phyloP scores from a whole-genome alignment of 2,113 vertebrate species.

The Varanus komodoensis region DNA sequence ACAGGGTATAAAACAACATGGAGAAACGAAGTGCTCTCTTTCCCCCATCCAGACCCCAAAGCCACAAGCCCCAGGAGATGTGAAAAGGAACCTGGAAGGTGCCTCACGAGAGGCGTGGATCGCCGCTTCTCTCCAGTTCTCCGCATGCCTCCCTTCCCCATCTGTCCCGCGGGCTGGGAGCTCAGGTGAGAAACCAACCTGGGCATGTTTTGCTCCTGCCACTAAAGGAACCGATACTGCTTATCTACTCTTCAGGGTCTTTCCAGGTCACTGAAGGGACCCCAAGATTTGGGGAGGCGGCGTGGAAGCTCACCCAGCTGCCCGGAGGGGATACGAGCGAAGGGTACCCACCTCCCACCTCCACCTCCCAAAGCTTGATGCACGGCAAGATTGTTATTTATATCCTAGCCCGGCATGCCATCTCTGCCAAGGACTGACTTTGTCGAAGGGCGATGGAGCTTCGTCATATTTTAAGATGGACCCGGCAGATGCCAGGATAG shows the following conservation, averaged over 20 bases:
- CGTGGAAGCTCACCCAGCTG: too few relatives aligned
- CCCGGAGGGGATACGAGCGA: background rate
- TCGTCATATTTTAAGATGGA: background rate
- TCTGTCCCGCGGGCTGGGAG: background rate
- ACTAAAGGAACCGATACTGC: too few relatives aligned
- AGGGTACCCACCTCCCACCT: background rate
- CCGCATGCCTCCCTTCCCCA: background rate
- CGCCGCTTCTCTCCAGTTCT: too few relatives aligned
- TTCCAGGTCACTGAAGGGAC: background rate
- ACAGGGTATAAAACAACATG: background rate
- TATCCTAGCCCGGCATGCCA: background rate
- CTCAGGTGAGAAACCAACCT: background rate
- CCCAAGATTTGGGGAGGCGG: background rate
- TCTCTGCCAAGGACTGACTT: background rate
- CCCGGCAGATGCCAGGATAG: background rate
- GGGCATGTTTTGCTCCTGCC: too few relatives aligned
- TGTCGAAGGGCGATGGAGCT: background rate
- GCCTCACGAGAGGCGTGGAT: background rate
- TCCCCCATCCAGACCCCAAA: background rate
- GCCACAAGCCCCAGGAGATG: background rate
- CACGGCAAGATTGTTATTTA: background rate
- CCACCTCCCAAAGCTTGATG: too few relatives aligned
- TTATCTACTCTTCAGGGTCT: background rate
- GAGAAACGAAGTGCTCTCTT: background rate
- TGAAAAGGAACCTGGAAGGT: background rate